Conservation (phyloP, 1,140 invertebrate genomes). For the Drosophila sproati region DNA sequence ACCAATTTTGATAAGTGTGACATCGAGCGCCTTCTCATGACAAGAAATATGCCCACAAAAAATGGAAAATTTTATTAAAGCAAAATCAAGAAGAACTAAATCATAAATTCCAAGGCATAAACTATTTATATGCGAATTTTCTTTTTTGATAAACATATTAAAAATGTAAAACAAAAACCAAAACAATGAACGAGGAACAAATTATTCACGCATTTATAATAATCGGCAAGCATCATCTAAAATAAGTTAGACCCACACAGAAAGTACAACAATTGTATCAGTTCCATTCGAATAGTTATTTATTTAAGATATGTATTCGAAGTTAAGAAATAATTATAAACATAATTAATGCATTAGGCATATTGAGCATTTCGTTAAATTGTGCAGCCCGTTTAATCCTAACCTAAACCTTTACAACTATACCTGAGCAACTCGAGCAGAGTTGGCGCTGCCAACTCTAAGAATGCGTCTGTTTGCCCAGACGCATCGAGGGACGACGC, state of each 20-base stretch:
- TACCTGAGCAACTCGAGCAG: constrained; percentile 63
- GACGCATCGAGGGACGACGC: constrained; percentile 58
- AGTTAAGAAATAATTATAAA: constrained; percentile 12
- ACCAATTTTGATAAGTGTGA: neutral
- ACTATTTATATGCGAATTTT: no score
- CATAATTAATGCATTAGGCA: constrained; percentile 25
- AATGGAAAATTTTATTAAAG: neutral
- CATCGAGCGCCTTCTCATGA: neutral
- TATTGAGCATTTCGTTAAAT: constrained; percentile 35
- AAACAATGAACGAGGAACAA: neutral
- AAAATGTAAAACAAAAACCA: neutral
- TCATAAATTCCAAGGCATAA: no score
- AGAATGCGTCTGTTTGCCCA: constrained; percentile 59
- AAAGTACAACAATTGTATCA: neutral
- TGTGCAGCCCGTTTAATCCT: constrained; percentile 1
- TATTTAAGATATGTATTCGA: constrained; percentile 25
- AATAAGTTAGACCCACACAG: neutral
- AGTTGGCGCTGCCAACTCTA: constrained; percentile 42
- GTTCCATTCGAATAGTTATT: constrained; percentile 17
- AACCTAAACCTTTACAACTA: constrained; percentile 56
- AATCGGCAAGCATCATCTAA: neutral
- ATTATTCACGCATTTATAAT: no score
- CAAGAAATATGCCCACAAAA: neutral
- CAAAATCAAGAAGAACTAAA: no score
- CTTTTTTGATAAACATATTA: no score